Evolutionary conservation across 2,888 invertebrate species (phyloP).

Genomic region (Nezara viridula): DNA sequence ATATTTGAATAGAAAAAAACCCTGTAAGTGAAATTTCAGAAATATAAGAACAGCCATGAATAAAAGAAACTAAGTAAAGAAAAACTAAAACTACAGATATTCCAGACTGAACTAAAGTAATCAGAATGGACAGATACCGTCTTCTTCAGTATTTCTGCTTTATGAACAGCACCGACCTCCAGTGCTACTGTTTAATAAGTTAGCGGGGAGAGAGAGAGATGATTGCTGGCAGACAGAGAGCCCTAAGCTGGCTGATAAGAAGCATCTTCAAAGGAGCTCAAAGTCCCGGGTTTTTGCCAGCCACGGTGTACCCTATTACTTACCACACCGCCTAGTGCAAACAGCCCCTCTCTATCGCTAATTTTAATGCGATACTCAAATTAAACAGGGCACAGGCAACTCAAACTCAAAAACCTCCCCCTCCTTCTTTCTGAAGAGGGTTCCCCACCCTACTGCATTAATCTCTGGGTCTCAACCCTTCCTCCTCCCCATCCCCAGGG

Average conservation of each 20-base stretch:
- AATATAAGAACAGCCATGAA: too few species aligned
- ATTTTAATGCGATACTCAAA: conserved; percentile 58
- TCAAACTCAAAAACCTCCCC: conserved; percentile 27
- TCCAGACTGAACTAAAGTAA: background rate
- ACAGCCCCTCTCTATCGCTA: conserved; percentile 49
- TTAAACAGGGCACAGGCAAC: conserved; percentile 11
- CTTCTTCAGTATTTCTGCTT: background rate
- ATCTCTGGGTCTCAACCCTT: conserved; percentile 42
- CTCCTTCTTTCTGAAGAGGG: background rate
- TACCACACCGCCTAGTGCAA: conserved; percentile 47
- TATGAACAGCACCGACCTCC: background rate
- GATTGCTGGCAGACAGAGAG: background rate
- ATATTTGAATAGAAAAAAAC: too few species aligned
- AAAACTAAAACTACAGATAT: too few species aligned
- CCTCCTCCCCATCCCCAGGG: background rate
- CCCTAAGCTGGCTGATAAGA: conserved; percentile 38
- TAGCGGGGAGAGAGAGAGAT: conserved; percentile 8
- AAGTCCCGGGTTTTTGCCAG: conserved; percentile 37
- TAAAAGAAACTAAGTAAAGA: too few species aligned
- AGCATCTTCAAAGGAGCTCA: conserved; percentile 27
- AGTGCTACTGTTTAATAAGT: conserved; percentile 33
- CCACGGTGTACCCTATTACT: conserved; percentile 38
- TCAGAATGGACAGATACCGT: background rate
- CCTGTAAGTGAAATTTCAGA: too few species aligned
- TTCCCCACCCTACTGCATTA: background rate